Percentiles rank a stretch among this genome's conserved stretches.
Conservation (phyloP, 2,888 invertebrate genomes). For the Tupiocoris notatus region DNA sequence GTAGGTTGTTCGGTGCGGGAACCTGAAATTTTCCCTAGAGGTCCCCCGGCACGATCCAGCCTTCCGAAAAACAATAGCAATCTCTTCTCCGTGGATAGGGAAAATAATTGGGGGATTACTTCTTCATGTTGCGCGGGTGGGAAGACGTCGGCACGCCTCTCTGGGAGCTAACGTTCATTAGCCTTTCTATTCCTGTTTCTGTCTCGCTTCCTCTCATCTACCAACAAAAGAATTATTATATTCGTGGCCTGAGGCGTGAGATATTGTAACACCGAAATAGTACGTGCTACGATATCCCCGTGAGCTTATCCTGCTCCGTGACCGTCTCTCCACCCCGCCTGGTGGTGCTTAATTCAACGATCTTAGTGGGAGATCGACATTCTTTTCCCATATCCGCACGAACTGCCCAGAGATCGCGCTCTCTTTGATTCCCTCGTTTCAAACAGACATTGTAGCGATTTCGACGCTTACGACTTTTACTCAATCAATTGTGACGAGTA, state of each 20-base stretch:
- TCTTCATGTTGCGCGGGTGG: neutral
- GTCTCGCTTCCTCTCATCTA: neutral
- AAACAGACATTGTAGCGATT: neutral
- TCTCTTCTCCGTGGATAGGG: neutral
- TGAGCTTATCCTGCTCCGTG: slow-evolving; percentile 23
- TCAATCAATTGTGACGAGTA: no score
- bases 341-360: neutral
- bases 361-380: neutral
- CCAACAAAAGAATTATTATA: slow-evolving; percentile 39
- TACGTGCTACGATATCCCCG: slow-evolving; percentile 21
- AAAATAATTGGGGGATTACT: slow-evolving; percentile 30
- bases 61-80: slow-evolving; percentile 35
- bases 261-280: slow-evolving; percentile 29
- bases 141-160: slow-evolving; percentile 7
- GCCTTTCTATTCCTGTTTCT: neutral
- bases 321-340: slow-evolving; percentile 12
- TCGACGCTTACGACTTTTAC: no score
- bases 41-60: neutral
- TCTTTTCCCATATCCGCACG: neutral
- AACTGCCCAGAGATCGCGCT: neutral
- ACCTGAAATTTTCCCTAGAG: neutral
- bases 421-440: neutral
- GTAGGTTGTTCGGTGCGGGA: slow-evolving; percentile 3
- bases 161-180: slow-evolving; percentile 29
- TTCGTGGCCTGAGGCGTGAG: slow-evolving; percentile 29